phyloP scores from a whole-genome alignment of 2,113 vertebrate species.

The Panurus biarmicus region DNA sequence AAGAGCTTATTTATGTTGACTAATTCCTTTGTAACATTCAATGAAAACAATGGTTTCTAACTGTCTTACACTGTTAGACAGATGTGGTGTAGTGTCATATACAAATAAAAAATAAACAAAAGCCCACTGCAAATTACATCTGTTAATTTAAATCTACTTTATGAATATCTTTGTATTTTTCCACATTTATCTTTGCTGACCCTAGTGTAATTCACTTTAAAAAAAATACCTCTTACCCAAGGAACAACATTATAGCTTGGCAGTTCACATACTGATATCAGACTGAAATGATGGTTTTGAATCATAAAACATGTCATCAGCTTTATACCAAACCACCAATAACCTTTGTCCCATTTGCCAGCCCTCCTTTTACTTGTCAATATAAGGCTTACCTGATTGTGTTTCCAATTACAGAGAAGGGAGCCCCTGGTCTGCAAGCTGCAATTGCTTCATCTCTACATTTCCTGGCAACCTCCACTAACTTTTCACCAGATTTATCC shows the following conservation, averaged over 20 bases:
- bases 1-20: constrained; percentile 18
- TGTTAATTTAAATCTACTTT: constrained; percentile 32
- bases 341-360: constrained; percentile 85
- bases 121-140: not conserved
- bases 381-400: constrained; percentile 87
- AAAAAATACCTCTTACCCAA: constrained; percentile 67
- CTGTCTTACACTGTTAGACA: not conserved
- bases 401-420: constrained; percentile 93
- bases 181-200: constrained; percentile 75
- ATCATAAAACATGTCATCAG: constrained; percentile 92
- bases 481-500: constrained; percentile 81
- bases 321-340: constrained; percentile 80
- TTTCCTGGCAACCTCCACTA: constrained; percentile 81
- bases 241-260: constrained; percentile 78
- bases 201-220: constrained; percentile 73
- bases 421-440: constrained; percentile 83
- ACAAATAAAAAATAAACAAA: constrained; percentile 14
- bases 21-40: constrained; percentile 33
- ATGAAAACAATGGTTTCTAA: not conserved
- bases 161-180: constrained; percentile 63
- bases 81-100: not conserved
- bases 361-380: constrained; percentile 77
- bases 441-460: constrained; percentile 93
- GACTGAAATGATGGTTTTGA: constrained; percentile 84
- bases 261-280: constrained; percentile 87